Evolutionary conservation across 2,888 invertebrate species (phyloP).

Genomic region (Drosophila anceps): DNA sequence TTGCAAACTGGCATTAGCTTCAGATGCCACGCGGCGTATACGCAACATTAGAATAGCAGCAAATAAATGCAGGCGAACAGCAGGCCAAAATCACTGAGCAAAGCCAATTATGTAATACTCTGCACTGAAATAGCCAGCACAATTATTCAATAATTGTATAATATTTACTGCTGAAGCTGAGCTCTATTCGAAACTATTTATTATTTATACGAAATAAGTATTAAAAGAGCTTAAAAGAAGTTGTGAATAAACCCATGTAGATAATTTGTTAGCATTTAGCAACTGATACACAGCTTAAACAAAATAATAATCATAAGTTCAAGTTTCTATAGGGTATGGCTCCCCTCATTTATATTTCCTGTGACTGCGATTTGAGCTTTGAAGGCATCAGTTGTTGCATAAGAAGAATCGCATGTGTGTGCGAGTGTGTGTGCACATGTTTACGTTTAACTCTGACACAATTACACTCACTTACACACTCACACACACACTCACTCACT

Average conservation of each 20-base stretch:
- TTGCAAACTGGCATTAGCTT: constrained; percentile 65
- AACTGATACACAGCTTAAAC: background rate
- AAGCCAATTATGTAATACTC: constrained; percentile 16
- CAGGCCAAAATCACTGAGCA: background rate
- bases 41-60: constrained; percentile 46
- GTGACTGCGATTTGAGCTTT: constrained; percentile 22
- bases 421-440: constrained; percentile 15
- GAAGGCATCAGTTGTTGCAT: constrained; percentile 34
- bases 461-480: constrained; percentile 6
- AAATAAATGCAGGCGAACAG: constrained; percentile 16
- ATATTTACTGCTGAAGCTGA: background rate
- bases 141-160: background rate
- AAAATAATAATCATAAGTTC: background rate
- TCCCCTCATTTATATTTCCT: constrained; percentile 21
- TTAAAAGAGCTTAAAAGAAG: background rate
- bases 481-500: constrained; percentile 6
- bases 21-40: constrained; percentile 62
- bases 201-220: background rate
- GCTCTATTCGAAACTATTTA: background rate
- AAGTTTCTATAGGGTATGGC: constrained; percentile 12
- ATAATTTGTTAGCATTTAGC: background rate
- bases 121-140: background rate
- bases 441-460: constrained; percentile 35
- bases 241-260: no score
- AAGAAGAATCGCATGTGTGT: constrained; percentile 28